Evolutionary conservation across 2,888 invertebrate genomes (phyloP), one percentile per base, ranked within the genome.

Genomic region (Leuctra nigra): DNA sequence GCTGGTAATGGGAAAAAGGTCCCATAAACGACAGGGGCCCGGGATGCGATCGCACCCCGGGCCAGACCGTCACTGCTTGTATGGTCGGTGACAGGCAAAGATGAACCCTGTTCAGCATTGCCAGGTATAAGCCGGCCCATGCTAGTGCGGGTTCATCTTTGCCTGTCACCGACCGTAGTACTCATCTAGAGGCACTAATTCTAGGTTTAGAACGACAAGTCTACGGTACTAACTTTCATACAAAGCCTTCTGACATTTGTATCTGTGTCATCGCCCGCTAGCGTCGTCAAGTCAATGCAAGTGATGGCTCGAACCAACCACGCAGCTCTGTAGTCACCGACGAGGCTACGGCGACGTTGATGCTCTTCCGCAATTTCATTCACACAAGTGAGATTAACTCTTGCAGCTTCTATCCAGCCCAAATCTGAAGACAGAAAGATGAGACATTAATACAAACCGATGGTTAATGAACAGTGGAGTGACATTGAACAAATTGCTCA

Each of bases 251-350:
- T 72, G 1, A 97, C 90, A 75, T 90, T 91, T 13, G 84, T 78
- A 7, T 71, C 69, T 0, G 88, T 87, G 68, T 90, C 90, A 72
- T 87, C 85, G 36, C 93, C 94, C 50, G 87, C 80, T 53, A 99
- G 76, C 1, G 95, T 95, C 1, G 98, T 99, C 62, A 99, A 77
- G 73, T 99, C 98, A 61, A 96, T 91, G 56, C 90, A 81, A 29
- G 85, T 83, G 6, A 97, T 76, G 1, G 93, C 89, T 68, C 85
- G 84, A 22, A 93, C 67, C 13, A 96, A 76, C 89, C 90, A 92
- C 11, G 81, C 80, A 38, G 81, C 78, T 70, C 83, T 80, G 68
- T 82, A 78, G 25, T 75, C 68, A 54, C 72, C 62, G 71, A 73
- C 16, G 22, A 56, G 48, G 14, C 25, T 11, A 4, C 39, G 38